Conservation (phyloP, 1,140 invertebrate genomes). For the Drosophila insularis region DNA sequence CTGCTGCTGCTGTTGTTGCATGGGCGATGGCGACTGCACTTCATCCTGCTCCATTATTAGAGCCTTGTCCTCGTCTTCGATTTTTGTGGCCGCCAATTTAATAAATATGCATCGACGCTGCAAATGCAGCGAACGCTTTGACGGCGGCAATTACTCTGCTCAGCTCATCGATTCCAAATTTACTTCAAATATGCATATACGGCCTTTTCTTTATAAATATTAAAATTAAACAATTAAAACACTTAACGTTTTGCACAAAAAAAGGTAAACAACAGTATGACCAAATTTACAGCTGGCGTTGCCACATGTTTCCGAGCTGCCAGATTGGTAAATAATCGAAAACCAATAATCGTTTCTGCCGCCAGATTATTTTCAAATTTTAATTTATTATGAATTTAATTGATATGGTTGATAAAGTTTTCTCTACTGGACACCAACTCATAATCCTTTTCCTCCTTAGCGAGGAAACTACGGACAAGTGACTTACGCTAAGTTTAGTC, state of each 20-base stretch:
- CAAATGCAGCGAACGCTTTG: background rate
- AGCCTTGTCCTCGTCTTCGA: slow-evolving; percentile 42
- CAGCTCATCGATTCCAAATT: background rate
- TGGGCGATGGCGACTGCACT: slow-evolving; percentile 23
- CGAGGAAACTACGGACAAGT: too few relatives aligned
- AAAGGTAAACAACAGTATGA: slow-evolving; percentile 17
- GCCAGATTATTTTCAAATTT: too few relatives aligned
- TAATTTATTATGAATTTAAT: too few relatives aligned
- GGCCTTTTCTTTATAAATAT: background rate
- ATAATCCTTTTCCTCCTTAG: too few relatives aligned
- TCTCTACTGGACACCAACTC: too few relatives aligned
- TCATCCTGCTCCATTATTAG: slow-evolving; percentile 42
- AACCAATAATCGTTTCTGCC: too few relatives aligned
- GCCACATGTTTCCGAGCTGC: background rate
- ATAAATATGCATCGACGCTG: slow-evolving; percentile 9
- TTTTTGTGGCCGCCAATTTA: slow-evolving; percentile 43
- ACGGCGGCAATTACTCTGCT: background rate
- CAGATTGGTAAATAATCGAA: too few relatives aligned
- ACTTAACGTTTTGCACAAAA: background rate
- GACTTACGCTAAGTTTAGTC: too few relatives aligned
- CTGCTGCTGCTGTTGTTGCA: slow-evolving; percentile 36
- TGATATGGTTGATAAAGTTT: too few relatives aligned
- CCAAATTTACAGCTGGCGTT: background rate
- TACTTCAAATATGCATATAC: background rate
- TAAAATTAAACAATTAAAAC: slow-evolving; percentile 8